Evolutionary conservation across 2,888 invertebrate species (phyloP).

Genomic region (Lysandra coridon): DNA sequence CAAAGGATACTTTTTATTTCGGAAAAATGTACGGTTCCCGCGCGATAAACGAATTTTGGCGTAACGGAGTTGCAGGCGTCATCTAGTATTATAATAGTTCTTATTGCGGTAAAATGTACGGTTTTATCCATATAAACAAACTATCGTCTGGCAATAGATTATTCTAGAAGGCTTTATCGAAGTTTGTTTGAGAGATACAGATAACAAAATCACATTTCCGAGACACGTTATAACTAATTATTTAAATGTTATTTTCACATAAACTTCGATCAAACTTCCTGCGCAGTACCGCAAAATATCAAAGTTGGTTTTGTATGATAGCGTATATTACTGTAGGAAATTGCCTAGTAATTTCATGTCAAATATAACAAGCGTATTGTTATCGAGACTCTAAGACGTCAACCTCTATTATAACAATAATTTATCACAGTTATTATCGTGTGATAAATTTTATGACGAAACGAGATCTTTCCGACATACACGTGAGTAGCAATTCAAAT

Average conservation of each 20-base stretch:
- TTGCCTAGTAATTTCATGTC: conserved; percentile 1
- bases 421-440: conserved; percentile 14
- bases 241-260: conserved; percentile 16
- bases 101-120: too few relatives aligned
- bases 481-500: conserved; percentile 21
- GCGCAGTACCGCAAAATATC: conserved; percentile 37
- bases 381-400: conserved; percentile 13
- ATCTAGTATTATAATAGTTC: too few relatives aligned
- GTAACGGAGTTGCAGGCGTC: too few relatives aligned
- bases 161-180: background rate
- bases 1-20: too few relatives aligned
- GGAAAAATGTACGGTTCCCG: too few relatives aligned
- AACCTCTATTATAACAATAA: background rate
- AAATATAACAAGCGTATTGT: conserved; percentile 27
- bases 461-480: conserved; percentile 10
- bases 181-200: background rate
- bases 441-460: conserved; percentile 21
- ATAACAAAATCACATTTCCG: background rate
- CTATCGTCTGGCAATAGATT: background rate
- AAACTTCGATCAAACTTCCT: conserved; percentile 32
- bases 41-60: too few relatives aligned
- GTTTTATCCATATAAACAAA: too few relatives aligned
- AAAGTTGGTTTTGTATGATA: conserved; percentile 26
- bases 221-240: background rate
- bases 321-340: background rate